phyloP scores from a whole-genome alignment of 2,113 vertebrate genomes.

The Ciconia boyciana region DNA sequence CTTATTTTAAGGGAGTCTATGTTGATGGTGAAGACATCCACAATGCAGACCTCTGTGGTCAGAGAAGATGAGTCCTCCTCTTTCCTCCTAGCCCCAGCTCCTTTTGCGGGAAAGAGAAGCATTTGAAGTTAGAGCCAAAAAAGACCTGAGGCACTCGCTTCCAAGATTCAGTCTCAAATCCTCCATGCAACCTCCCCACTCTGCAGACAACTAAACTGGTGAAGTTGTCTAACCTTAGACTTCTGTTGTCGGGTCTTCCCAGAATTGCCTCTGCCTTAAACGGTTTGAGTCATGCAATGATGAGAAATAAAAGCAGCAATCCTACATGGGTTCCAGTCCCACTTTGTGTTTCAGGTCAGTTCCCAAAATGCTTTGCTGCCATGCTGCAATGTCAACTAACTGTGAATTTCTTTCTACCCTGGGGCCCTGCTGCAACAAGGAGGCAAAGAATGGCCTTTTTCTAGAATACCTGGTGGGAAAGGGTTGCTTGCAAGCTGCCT shows the following conservation, averaged over 20 bases:
- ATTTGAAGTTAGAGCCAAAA: background rate
- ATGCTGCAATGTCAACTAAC: background rate
- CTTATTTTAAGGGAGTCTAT: background rate
- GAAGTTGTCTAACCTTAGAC: background rate
- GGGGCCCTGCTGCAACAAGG: background rate
- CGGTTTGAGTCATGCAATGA: background rate
- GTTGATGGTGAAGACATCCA: background rate
- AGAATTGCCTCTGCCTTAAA: background rate
- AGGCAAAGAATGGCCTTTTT: background rate
- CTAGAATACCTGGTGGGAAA: background rate
- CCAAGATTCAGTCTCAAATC: background rate
- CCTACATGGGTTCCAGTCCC: background rate
- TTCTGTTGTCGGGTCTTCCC: background rate
- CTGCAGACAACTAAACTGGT: background rate
- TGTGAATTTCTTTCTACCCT: background rate
- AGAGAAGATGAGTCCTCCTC: background rate
- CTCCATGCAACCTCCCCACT: background rate
- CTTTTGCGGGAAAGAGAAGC: background rate
- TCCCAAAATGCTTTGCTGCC: background rate
- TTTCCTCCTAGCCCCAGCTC: background rate
- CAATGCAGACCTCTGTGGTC: background rate
- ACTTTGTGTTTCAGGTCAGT: background rate
- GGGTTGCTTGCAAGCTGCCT: background rate
- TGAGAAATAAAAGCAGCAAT: background rate
- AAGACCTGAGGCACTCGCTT: background rate